Evolutionary conservation across 2,888 invertebrate genomes (phyloP).

Genomic region (Dorcus hopei): DNA sequence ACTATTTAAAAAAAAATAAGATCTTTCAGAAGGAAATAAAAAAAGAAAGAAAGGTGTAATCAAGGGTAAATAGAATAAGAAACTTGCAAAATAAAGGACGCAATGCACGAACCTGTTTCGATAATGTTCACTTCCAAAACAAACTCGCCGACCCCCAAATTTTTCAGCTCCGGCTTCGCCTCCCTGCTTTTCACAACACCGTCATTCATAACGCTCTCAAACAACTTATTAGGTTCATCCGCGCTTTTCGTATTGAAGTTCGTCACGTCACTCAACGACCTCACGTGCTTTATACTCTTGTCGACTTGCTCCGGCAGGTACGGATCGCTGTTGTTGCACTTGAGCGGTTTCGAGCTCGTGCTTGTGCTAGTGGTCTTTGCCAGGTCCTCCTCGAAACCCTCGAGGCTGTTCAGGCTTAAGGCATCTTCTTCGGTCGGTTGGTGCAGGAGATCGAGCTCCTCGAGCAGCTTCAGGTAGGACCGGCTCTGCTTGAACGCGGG

Average conservation of each 20-base stretch:
- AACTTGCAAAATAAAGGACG: too few relatives aligned
- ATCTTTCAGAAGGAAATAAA: too few relatives aligned
- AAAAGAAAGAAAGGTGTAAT: too few relatives aligned
- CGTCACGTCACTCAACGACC: conserved; percentile 47
- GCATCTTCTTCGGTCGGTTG: conserved; percentile 56
- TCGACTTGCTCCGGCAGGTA: conserved; percentile 16
- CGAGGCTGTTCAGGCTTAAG: conserved; percentile 56
- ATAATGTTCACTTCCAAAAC: conserved; percentile 59
- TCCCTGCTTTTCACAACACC: conserved; percentile 11
- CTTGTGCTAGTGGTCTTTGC: conserved; percentile 15
- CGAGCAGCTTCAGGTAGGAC: conserved; percentile 66
- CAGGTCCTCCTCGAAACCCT: conserved; percentile 42
- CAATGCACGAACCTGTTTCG: conserved; percentile 55
- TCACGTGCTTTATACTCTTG: conserved; percentile 38
- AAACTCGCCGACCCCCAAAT: conserved; percentile 42
- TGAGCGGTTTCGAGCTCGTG: conserved; percentile 2
- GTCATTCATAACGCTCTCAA: background rate
- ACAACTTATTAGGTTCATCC: conserved; percentile 5
- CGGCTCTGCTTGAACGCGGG: conserved; percentile 65
- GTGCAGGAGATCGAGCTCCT: conserved; percentile 68
- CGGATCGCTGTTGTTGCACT: conserved; percentile 10
- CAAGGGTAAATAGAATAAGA: too few relatives aligned
- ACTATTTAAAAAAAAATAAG: too few relatives aligned
- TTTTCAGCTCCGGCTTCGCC: conserved; percentile 27
- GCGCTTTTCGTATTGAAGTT: conserved; percentile 27